Evolutionary conservation across 2,888 invertebrate species (phyloP).

Genomic region (Agrochola litura): DNA sequence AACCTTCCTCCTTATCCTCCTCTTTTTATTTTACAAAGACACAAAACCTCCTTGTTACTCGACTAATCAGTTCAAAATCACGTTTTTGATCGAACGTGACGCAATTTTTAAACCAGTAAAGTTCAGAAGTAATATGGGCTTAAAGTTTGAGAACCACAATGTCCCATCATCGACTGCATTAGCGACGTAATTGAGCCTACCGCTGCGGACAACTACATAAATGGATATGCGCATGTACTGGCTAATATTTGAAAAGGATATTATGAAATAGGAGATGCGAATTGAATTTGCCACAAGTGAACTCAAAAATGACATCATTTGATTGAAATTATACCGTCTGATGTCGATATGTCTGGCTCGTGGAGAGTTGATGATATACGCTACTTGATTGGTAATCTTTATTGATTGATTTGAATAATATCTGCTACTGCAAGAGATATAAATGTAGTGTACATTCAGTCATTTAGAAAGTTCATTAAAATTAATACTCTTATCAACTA

Average conservation of each 20-base stretch:
- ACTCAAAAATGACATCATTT: conserved; percentile 39
- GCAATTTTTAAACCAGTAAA: neutral
- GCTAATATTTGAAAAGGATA: conserved; percentile 59
- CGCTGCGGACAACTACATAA: conserved; percentile 57
- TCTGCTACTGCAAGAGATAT: neutral
- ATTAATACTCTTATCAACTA: neutral
- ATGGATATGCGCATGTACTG: conserved; percentile 26
- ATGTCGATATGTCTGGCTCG: neutral
- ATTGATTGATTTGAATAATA: neutral
- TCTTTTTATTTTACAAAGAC: neutral
- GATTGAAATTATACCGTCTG: conserved; percentile 6
- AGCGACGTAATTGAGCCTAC: conserved; percentile 61
- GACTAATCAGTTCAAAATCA: neutral
- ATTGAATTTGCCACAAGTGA: conserved; percentile 26
- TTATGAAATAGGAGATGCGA: conserved; percentile 37
- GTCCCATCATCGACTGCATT: conserved; percentile 64
- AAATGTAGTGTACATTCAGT: neutral
- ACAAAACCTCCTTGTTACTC: neutral
- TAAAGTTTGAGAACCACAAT: conserved; percentile 60
- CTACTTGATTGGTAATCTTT: neutral
- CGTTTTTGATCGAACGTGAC: neutral
- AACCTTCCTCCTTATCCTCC: conserved; percentile 39
- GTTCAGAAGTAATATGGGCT: neutral
- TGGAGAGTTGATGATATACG: neutral
- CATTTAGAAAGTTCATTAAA: no score